Percentiles rank a stretch among this genome's conserved stretches.
These are phyloP conservation scores for Drosophila trichaetosa DNA, from an alignment of 2,888 invertebrate species.

Conservation along the genomic window DNA sequence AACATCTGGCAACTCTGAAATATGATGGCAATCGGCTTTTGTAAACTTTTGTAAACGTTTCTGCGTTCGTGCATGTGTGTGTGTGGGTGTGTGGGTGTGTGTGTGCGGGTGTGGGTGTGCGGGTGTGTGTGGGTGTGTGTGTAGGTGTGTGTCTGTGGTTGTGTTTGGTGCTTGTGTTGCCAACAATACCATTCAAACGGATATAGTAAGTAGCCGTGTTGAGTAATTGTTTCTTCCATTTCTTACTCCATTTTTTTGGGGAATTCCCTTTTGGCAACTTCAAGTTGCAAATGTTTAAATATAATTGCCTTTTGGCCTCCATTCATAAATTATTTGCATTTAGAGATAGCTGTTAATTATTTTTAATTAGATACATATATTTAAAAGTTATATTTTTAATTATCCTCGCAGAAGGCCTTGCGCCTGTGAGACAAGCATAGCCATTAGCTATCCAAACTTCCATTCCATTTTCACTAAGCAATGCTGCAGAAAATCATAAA, in stretches of 20 bases:
- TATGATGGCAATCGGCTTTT: constrained; percentile 24
- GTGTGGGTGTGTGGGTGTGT: not conserved
- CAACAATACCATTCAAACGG: constrained; percentile 28
- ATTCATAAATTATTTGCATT: not conserved
- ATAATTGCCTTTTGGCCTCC: not conserved
- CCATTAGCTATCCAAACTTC: not conserved
- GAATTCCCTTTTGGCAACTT: not conserved
- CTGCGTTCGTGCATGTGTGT: not conserved
- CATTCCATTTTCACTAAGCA: not conserved
- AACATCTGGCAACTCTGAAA: constrained; percentile 48
- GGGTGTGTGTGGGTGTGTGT: not conserved
- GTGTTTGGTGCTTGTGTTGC: constrained; percentile 6
- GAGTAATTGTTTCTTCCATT: constrained; percentile 22
- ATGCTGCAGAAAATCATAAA: not conserved
- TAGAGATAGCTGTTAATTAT: not conserved
- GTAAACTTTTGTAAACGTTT: constrained; percentile 30
- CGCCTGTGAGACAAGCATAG: not conserved
- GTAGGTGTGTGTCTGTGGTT: not conserved
- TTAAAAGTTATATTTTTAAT: not conserved
- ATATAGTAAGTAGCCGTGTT: constrained; percentile 13
- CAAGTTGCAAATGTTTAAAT: not conserved
- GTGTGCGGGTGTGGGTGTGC: not conserved
- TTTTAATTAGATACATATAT: not conserved
- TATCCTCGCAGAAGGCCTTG: no score
- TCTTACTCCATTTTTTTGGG: not conserved